Evolutionary conservation across 2,888 invertebrate genomes (phyloP), one percentile per base, ranked within the genome.

Genomic region (Cacoxenus indagator): DNA sequence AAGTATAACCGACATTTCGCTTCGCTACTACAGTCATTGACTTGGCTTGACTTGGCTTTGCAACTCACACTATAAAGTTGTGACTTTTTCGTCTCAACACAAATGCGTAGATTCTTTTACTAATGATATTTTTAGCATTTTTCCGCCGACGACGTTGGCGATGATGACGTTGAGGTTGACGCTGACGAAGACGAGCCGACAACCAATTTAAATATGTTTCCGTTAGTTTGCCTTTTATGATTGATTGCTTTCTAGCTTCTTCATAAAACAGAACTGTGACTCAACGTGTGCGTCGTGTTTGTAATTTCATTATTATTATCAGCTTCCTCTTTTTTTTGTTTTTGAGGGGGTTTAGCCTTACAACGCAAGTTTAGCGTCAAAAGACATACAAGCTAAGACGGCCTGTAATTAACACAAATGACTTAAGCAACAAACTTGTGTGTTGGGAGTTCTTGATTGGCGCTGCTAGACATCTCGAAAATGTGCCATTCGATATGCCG

Each of bases 151-250:
- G 4, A n/a, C n/a, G n/a, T n/a, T n/a, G n/a, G n/a, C n/a, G n/a
- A n/a, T n/a, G n/a, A n/a, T n/a, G n/a, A n/a, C n/a, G n/a, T n/a
- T n/a, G n/a, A n/a, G n/a, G n/a, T n/a, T n/a, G n/a, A n/a, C n/a
- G n/a, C n/a, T n/a, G n/a, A n/a, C n/a, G n/a, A n/a, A n/a, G n/a
- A n/a, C 31, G 31, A 31, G 37, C 37, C 37, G 37, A 37, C 37
- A 43, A 37, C 45, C 22, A 45, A 46, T 37, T 24, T 45, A 69
- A 76, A 74, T 73, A 69, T 64, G 65, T 76, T 73, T 68, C 76
- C 76, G 76, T 75, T 76, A 76, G 65, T 37, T 70, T 70, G 59
- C 73, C 69, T 67, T 71, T 62, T 69, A 66, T 69, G 75, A 72
- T 75, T 72, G 70, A 74, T 70, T 74, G 55, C 48, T 57, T 43